Percentiles rank a stretch among this genome's conserved stretches.
Conservation (phyloP, 2,113 vertebrate species). For the Lethenteron camtschaticum region DNA sequence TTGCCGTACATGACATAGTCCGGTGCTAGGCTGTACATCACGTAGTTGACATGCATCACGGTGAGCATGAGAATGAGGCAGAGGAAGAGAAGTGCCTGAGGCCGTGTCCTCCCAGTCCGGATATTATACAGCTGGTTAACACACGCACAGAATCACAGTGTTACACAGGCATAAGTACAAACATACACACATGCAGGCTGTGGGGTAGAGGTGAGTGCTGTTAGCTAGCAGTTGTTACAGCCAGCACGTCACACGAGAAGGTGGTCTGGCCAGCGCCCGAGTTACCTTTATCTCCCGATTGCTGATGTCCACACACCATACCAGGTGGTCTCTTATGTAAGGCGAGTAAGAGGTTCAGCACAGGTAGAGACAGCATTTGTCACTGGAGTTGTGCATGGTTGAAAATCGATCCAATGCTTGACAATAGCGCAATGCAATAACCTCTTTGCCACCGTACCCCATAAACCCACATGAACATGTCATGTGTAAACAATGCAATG, state of each 20-base stretch:
- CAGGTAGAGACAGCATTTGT: no score
- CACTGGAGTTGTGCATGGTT: no score
- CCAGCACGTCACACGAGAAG: not conserved
- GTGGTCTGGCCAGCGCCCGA: not conserved
- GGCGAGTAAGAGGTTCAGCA: no score
- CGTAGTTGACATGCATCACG: slow-evolving; percentile 84
- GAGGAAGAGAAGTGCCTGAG: slow-evolving; percentile 84
- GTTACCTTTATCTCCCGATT: not conserved
- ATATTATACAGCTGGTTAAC: slow-evolving; percentile 68
- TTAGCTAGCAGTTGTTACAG: not conserved
- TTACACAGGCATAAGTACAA: not conserved
- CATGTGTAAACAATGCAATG: no score
- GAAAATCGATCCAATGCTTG: no score
- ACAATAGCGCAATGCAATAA: no score
- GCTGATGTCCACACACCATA: not conserved
- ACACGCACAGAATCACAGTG: not conserved
- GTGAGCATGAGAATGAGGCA: slow-evolving; percentile 94
- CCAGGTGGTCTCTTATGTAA: no score
- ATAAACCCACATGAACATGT: no score
- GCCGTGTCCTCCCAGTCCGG: slow-evolving; percentile 55
- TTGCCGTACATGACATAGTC: slow-evolving; percentile 98
- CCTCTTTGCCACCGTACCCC: no score
- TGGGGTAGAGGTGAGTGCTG: not conserved
- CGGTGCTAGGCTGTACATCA: slow-evolving; percentile 93
- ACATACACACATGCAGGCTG: not conserved